Percentiles rank a stretch among this genome's conserved stretches.
Evolutionary conservation across 2,888 invertebrate species (phyloP).

Genomic region (Lucinisca nassula): DNA sequence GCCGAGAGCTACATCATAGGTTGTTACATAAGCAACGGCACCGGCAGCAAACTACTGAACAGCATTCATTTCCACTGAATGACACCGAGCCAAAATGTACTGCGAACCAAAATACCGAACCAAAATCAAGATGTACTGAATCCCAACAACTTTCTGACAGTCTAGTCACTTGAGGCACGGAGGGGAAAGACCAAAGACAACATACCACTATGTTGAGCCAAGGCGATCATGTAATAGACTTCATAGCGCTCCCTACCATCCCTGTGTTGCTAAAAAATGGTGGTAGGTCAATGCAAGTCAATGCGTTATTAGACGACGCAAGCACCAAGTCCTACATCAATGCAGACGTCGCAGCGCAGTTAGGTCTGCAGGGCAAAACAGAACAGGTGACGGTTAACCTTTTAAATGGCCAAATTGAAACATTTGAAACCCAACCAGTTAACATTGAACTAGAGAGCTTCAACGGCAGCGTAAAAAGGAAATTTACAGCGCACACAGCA

Average conservation of each 20-base stretch:
- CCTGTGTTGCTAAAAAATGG: slow-evolving; percentile 52
- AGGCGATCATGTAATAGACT: neutral
- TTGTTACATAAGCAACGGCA: slow-evolving; percentile 5
- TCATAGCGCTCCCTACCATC: slow-evolving; percentile 48
- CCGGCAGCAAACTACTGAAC: neutral
- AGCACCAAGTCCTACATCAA: slow-evolving; percentile 59
- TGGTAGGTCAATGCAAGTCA: slow-evolving; percentile 26
- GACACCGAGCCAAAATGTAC: neutral
- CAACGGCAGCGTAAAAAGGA: slow-evolving; percentile 18
- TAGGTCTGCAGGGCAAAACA: slow-evolving; percentile 21
- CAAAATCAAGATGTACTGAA: neutral
- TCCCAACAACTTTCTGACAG: neutral
- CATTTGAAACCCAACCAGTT: slow-evolving; percentile 34
- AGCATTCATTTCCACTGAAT: neutral
- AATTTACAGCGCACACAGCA: neutral
- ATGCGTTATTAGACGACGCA: slow-evolving; percentile 65
- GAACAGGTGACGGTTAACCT: slow-evolving; percentile 32
- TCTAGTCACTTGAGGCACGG: neutral
- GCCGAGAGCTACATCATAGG: slow-evolving; percentile 29
- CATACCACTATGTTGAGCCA: neutral
- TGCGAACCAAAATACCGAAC: neutral
- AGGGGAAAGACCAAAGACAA: neutral
- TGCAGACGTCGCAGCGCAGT: slow-evolving; percentile 45
- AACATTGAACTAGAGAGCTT: slow-evolving; percentile 23
- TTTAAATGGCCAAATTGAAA: slow-evolving; percentile 34